Base-by-base conservation (phyloP, 2,113 vertebrate genomes). In the Tonatia bakeri region DNA sequence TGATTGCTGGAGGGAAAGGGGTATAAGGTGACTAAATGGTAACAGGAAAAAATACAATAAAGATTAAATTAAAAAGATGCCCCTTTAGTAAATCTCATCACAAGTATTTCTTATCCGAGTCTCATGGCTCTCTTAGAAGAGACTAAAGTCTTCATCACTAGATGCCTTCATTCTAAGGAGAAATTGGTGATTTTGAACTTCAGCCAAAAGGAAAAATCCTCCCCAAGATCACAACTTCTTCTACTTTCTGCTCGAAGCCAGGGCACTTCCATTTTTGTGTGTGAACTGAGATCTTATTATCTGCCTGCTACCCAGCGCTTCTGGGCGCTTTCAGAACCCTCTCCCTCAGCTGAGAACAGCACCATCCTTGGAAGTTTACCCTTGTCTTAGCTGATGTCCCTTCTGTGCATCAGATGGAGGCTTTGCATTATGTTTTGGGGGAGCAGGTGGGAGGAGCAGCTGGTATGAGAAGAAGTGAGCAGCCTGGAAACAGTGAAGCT, bases 391-490 rank as follows among this genome's bases (percentile, higher is more conserved):
- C 93, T 52, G 38, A 56, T 87, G 43, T 67, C 95, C 97, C 96
- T 97, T 98, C 96, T 98, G 98, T 97, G 95, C 96, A 95, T 98
- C 97, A 98, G 98, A 98, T 96, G 98, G 95, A 98, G 94, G 96
- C 96, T 98, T 98, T 98, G 97, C 94, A 69, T 97, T 97, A 97
- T 96, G 98, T 97, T 87, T 97, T 90, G 82, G 85, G 97, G 89
- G 96, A 98, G 98, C 98, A 98, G 98, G 98, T 98, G 97, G 98
- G 96, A 96, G 87, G 94, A 98, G 98, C 98, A 99, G 98, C 98
- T 99, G 98, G 97, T 97, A 94, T 98, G 97, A 98, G 97, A 98
- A 98, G 97, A 98, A 98, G 97, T 98, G 98, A 98, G 98, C 98
- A 98, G 98, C 98, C 97, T 97, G 97, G 97, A 96, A 98, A 97